Percentiles rank a stretch among this genome's conserved stretches.
Conservation (phyloP, 2,888 invertebrate species). For the Phalera bucephala region DNA sequence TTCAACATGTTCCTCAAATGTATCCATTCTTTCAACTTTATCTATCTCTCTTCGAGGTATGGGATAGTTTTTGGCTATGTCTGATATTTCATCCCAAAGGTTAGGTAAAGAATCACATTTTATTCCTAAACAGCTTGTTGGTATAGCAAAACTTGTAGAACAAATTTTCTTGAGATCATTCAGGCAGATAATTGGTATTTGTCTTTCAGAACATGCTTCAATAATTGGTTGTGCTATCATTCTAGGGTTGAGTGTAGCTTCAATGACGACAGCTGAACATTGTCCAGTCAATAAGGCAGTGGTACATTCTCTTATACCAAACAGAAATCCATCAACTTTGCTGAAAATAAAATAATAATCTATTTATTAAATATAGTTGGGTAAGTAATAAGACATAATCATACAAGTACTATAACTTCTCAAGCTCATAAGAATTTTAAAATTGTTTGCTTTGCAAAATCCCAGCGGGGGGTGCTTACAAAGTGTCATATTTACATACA, state of each 20-base stretch:
- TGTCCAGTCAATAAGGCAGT: slow-evolving; percentile 39
- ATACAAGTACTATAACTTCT: too few relatives aligned
- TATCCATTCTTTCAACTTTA: slow-evolving; percentile 17
- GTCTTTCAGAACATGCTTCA: slow-evolving; percentile 46
- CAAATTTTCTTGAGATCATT: slow-evolving; percentile 50
- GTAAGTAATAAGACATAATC: too few relatives aligned
- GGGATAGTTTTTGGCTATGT: slow-evolving; percentile 39
- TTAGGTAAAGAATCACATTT: slow-evolving; percentile 43
- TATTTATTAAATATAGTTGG: too few relatives aligned
- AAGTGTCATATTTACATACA: too few relatives aligned
- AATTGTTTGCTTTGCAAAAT: too few relatives aligned
- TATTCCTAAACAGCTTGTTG: slow-evolving; percentile 68
- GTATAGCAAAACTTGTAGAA: slow-evolving; percentile 58
- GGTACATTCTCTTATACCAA: slow-evolving; percentile 66
- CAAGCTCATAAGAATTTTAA: too few relatives aligned
- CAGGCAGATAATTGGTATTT: slow-evolving; percentile 65
- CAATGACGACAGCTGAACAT: slow-evolving; percentile 65
- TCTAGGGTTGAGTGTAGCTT: slow-evolving; percentile 62
- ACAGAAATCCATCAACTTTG: slow-evolving; percentile 58
- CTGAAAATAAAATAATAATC: slow-evolving; percentile 35
- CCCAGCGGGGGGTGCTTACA: too few relatives aligned
- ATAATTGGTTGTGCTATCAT: slow-evolving; percentile 67
- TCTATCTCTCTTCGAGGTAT: slow-evolving; percentile 14
- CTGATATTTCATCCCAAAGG: slow-evolving; percentile 34
- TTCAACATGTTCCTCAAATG: slow-evolving; percentile 4